phyloP scores from a whole-genome alignment of 2,113 vertebrate genomes.

The Chloebia gouldiae region DNA sequence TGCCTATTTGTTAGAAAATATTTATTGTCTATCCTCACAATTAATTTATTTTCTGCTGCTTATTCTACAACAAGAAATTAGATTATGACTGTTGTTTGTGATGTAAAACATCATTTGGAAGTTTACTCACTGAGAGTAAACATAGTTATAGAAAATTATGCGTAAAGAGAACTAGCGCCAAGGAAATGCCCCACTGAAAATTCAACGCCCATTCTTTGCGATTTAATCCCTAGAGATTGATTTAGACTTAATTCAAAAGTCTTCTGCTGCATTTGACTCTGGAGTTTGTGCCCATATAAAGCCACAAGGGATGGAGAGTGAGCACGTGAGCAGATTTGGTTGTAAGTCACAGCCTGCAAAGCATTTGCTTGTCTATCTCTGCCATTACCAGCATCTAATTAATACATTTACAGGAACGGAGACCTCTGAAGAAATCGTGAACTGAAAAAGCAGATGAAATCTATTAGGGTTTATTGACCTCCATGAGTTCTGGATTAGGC shows the following conservation, averaged over 20 bases:
- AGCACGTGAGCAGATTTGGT: not conserved
- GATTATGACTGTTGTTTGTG: not conserved
- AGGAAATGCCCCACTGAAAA: not conserved
- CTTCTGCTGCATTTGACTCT: not conserved
- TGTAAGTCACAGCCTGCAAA: not conserved
- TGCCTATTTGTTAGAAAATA: not conserved
- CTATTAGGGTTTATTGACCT: not conserved
- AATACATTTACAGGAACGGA: not conserved
- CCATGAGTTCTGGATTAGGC: not conserved
- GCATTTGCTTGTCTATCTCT: not conserved
- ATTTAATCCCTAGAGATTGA: not conserved
- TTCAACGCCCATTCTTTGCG: not conserved
- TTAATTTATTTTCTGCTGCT: not conserved
- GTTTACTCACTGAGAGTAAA: not conserved
- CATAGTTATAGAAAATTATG: not conserved
- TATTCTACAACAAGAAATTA: not conserved
- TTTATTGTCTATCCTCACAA: not conserved
- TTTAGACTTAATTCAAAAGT: not conserved
- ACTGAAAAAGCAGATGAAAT: not conserved
- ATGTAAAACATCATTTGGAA: not conserved
- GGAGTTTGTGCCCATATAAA: not conserved
- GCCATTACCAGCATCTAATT: not conserved
- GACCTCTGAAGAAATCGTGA: accelerated
- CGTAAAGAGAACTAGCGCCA: accelerated
- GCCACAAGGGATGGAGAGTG: not conserved